Percentiles rank a stretch among this genome's conserved stretches.
Evolutionary conservation across 1,140 invertebrate genomes (phyloP).

Genomic region (Zaprionus gabonicus): DNA sequence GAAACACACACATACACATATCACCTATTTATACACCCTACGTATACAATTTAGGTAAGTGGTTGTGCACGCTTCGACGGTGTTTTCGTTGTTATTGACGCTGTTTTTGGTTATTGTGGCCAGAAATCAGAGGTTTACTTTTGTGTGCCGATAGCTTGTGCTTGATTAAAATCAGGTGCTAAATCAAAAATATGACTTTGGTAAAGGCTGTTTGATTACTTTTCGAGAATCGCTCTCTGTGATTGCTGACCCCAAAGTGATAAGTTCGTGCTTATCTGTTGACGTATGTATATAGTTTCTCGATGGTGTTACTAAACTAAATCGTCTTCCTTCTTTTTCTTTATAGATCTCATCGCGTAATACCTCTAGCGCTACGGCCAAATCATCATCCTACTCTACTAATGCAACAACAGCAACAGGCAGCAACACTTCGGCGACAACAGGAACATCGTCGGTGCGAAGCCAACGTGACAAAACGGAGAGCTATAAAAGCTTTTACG

Average conservation of each 20-base stretch:
- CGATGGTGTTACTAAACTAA: not conserved
- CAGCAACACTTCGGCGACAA: conserved; percentile 27
- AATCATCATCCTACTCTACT: conserved; percentile 28
- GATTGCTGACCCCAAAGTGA: conserved; percentile 40
- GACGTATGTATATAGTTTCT: not conserved
- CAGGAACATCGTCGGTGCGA: conserved; percentile 44
- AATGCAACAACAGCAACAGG: conserved; percentile 23
- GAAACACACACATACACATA: conserved; percentile 6
- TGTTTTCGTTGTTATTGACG: conserved; percentile 12
- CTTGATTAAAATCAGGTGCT: conserved; percentile 67
- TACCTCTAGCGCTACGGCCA: conserved; percentile 34
- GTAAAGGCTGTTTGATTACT: conserved; percentile 58
- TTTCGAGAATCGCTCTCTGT: conserved; percentile 19
- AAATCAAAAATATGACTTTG: conserved; percentile 58
- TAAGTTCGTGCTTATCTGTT: conserved; percentile 10
- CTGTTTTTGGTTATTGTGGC: conserved; percentile 12
- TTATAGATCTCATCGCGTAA: conserved; percentile 61
- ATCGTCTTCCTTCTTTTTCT: conserved; percentile 5
- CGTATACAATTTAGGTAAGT: conserved; percentile 36
- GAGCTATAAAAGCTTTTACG: conserved; percentile 81
- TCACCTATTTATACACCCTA: conserved; percentile 10
- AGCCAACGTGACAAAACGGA: conserved; percentile 73
- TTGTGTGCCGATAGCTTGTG: conserved; percentile 42
- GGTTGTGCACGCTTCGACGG: conserved; percentile 34
- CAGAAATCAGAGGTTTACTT: conserved; percentile 18